phyloP scores from a whole-genome alignment of 2,888 invertebrate species.

The Diaprepes abbreviatus region DNA sequence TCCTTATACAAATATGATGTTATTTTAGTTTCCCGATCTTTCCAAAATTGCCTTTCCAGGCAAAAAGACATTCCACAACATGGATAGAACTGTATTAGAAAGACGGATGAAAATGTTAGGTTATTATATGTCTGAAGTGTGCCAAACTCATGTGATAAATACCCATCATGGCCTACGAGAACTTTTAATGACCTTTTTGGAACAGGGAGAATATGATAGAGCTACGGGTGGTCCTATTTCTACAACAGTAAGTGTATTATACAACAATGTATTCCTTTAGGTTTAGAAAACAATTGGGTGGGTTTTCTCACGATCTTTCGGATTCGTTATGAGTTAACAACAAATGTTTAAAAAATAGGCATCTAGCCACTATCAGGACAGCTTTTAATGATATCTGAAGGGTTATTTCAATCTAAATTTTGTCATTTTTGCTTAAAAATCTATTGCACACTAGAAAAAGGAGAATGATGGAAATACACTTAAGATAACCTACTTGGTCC shows the following conservation, averaged over 20 bases:
- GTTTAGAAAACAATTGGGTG: too few species aligned
- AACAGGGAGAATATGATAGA: conserved; percentile 79
- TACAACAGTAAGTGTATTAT: conserved; percentile 72
- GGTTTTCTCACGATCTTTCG: too few species aligned
- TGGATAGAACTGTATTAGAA: conserved; percentile 87
- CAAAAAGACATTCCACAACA: conserved; percentile 95
- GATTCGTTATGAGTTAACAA: too few species aligned
- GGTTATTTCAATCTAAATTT: too few species aligned
- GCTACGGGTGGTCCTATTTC: conserved; percentile 74
- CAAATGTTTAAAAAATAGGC: too few species aligned
- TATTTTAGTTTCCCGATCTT: conserved; percentile 80
- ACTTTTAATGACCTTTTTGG: conserved; percentile 76
- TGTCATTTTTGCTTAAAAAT: too few species aligned
- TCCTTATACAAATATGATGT: background rate
- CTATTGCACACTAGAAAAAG: too few species aligned
- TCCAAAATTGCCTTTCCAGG: conserved; percentile 87
- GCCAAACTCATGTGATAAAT: conserved; percentile 73
- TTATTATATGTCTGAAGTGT: conserved; percentile 81
- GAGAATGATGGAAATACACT: too few species aligned
- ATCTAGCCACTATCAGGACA: too few species aligned
- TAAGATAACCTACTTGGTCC: too few species aligned
- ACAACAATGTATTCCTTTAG: too few species aligned
- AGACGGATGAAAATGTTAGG: conserved; percentile 86
- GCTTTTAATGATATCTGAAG: too few species aligned
- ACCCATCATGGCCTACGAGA: conserved; percentile 75